Conservation (phyloP, 2,888 invertebrate genomes). For the Oscheius onirici region DNA sequence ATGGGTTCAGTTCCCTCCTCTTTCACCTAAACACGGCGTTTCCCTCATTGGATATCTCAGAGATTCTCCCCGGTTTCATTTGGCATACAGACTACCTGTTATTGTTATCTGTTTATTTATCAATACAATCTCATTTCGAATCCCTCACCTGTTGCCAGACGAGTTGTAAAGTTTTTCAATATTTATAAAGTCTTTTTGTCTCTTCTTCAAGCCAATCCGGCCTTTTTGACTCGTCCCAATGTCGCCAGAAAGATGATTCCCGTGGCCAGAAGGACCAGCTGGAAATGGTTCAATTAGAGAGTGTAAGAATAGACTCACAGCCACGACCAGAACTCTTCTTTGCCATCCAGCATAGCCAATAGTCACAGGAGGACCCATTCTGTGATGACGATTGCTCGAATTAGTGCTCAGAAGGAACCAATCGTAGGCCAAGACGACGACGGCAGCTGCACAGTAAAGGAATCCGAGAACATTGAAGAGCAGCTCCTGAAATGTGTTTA, state of each 20-base stretch:
- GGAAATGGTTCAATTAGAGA: not conserved
- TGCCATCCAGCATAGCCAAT: slow-evolving; percentile 49
- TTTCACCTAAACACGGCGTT: slow-evolving; percentile 20
- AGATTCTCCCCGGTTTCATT: slow-evolving; percentile 21
- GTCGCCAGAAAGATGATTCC: slow-evolving; percentile 9
- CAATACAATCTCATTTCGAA: not conserved
- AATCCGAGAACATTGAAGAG: slow-evolving; percentile 13
- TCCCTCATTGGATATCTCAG: slow-evolving; percentile 12
- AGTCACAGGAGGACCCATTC: slow-evolving; percentile 31
- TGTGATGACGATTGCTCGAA: slow-evolving; percentile 31
- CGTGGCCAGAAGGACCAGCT: slow-evolving; percentile 3
- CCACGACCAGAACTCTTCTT: slow-evolving; percentile 41
- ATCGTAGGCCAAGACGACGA: slow-evolving; percentile 6
- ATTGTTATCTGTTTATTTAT: slow-evolving; percentile 8
- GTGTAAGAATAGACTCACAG: slow-evolving; percentile 33
- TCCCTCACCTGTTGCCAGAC: slow-evolving; percentile 7
- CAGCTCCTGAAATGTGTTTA: slow-evolving; percentile 20
- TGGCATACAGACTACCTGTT: slow-evolving; percentile 2
- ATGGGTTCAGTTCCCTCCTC: not conserved
- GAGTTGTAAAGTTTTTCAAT: not conserved
- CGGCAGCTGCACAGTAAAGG: not conserved
- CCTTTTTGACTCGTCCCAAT: slow-evolving; percentile 18
- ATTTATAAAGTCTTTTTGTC: slow-evolving; percentile 7
- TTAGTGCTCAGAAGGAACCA: not conserved
- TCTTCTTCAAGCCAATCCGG: slow-evolving; percentile 3